Evolutionary conservation across 2,113 vertebrate species (phyloP).

Genomic region (Hiodon alosoides): DNA sequence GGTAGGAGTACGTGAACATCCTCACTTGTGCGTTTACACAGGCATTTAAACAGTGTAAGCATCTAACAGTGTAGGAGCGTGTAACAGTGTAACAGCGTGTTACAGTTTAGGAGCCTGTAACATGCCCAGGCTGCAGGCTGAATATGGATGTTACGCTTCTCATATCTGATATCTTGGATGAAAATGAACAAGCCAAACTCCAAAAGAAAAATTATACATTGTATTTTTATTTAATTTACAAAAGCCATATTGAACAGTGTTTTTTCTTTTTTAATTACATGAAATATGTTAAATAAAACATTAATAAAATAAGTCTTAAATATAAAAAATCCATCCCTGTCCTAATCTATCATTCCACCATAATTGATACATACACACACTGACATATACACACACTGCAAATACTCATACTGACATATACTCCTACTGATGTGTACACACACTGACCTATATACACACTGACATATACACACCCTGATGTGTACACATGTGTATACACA

Average conservation of each 20-base stretch:
- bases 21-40: too few species aligned
- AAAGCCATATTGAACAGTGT: background rate
- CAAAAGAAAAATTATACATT: background rate
- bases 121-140: background rate
- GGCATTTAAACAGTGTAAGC: too few species aligned
- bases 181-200: background rate
- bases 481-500: too few species aligned
- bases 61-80: too few species aligned
- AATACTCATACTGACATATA: too few species aligned
- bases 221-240: constrained; percentile 5
- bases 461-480: too few species aligned
- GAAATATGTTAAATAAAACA: background rate
- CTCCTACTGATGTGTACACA: background rate
- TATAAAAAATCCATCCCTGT: constrained; percentile 21
- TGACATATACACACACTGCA: too few species aligned
- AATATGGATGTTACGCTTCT: background rate
- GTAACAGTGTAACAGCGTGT: background rate
- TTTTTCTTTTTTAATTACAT: background rate
- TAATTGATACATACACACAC: background rate
- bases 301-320: constrained; percentile 31
- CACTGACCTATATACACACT: too few species aligned
- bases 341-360: constrained; percentile 32
- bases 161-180: background rate
- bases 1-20: too few species aligned
- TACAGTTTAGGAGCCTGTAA: background rate